Conservation (phyloP, 2,797 vertebrate genomes). For the Sebastes matsubarae region DNA sequence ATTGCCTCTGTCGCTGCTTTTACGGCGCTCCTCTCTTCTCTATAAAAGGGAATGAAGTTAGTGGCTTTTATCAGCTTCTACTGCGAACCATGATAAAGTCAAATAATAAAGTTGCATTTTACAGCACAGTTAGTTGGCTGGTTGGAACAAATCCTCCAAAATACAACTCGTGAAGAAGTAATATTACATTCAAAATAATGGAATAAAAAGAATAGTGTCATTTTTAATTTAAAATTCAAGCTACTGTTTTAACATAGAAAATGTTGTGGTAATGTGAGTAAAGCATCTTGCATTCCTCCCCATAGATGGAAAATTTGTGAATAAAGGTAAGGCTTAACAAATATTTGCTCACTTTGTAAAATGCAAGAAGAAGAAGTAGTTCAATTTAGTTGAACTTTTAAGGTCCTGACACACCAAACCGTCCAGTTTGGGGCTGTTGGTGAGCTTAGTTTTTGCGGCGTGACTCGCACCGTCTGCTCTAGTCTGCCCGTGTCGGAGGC, state of each 20-base stretch:
- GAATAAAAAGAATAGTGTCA: not conserved
- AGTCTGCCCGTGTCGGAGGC: too few relatives aligned
- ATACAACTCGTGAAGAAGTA: not conserved
- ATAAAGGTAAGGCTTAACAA: not conserved
- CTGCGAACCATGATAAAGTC: not conserved
- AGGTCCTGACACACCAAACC: too few relatives aligned
- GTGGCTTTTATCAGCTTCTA: not conserved
- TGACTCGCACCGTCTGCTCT: too few relatives aligned
- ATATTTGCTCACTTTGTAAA: not conserved
- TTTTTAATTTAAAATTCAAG: not conserved
- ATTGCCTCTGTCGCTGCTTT: conserved; percentile 6
- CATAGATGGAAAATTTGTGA: not conserved
- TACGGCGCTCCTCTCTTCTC: not conserved
- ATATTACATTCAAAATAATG: not conserved
- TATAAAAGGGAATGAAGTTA: not conserved
- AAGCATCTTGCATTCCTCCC: not conserved
- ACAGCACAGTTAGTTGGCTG: not conserved
- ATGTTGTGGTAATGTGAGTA: not conserved
- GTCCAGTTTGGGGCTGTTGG: too few relatives aligned
- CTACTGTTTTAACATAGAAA: not conserved
- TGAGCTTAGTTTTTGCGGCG: too few relatives aligned
- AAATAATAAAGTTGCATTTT: not conserved
- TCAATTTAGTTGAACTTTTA: not conserved
- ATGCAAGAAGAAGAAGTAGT: not conserved
- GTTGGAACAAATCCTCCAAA: not conserved